phyloP scores from a whole-genome alignment of 2,888 invertebrate species.

The Hyposoter didymator region DNA sequence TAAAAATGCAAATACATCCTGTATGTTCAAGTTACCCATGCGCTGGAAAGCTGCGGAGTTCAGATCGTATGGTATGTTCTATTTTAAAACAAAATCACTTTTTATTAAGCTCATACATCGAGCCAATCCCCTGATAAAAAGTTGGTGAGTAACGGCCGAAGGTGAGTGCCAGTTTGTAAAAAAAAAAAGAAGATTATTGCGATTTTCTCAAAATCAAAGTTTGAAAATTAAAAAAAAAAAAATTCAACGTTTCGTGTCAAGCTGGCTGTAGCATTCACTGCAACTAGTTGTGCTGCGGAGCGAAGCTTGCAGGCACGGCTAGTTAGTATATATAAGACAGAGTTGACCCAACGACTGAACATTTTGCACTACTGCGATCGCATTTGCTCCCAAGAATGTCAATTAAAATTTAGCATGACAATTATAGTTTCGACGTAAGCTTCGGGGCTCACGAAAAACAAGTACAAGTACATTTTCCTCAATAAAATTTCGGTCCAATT shows the following conservation, averaged over 20 bases:
- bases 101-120: neutral
- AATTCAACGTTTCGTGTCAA: no score
- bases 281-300: no score
- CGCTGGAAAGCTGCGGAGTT: neutral
- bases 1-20: neutral
- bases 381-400: neutral
- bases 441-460: neutral
- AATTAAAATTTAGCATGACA: neutral
- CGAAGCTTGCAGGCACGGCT: no score
- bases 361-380: neutral
- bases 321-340: neutral
- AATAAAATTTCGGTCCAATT: slow-evolving; percentile 1
- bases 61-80: neutral
- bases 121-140: no score
- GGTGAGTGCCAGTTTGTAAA: no score
- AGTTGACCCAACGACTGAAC: neutral
- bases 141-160: no score
- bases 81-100: neutral
- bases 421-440: neutral
- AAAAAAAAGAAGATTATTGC: no score
- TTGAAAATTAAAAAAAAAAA: no score
- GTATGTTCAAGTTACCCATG: no score
- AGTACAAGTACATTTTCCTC: neutral
- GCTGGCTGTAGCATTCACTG: no score
- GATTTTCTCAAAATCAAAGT: no score